A percentile compares a stretch with the other conserved stretches of the same genome.
Evolutionary conservation across 2,113 vertebrate species (phyloP).

Genomic region (Crotophaga sulcirostris): DNA sequence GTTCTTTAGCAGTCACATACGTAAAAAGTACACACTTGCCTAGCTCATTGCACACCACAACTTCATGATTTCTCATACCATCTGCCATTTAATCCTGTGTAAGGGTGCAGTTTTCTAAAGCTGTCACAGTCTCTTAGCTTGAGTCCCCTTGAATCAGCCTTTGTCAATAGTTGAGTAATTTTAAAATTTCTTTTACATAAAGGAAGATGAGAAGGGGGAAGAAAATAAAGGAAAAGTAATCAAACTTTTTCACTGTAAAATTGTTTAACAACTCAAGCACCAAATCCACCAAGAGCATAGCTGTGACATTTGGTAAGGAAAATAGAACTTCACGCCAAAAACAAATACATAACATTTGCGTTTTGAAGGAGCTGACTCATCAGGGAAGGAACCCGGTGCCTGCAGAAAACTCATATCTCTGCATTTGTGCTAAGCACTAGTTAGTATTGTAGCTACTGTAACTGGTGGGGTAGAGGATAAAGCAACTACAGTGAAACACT

Average conservation of each 20-base stretch:
- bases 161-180: neutral
- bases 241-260: neutral
- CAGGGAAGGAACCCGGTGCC: neutral
- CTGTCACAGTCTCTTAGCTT: neutral
- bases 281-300: neutral
- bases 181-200: neutral
- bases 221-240: neutral
- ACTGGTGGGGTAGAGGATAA: neutral
- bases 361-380: constrained; percentile 48
- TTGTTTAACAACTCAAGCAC: neutral
- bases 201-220: neutral
- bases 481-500: neutral
- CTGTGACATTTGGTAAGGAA: constrained; percentile 36
- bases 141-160: neutral
- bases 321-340: constrained; percentile 48
- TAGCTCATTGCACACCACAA: accelerated
- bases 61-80: neutral
- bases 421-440: neutral
- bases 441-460: neutral
- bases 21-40: neutral
- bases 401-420: neutral
- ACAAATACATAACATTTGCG: neutral
- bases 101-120: neutral
- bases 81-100: neutral
- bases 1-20: neutral